A percentile compares a stretch with the other conserved stretches of the same genome.
These are phyloP conservation scores for Uropsilus gracilis DNA, from an alignment of 2,113 vertebrate species.

Conservation along the genomic window DNA sequence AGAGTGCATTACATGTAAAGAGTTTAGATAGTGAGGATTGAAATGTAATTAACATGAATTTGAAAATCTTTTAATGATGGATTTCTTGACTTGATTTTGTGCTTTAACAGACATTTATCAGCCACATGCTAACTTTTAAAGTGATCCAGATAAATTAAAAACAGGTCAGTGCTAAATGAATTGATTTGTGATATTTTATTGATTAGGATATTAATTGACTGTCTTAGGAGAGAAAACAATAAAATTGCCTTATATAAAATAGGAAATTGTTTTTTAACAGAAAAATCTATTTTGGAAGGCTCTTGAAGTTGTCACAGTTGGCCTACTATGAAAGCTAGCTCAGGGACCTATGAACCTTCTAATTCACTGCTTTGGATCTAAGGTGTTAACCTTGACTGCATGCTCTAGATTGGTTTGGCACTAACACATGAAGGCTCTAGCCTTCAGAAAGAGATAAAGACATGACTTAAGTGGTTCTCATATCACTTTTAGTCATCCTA, in stretches of 20 bases:
- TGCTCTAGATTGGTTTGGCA: not conserved
- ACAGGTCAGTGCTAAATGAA: not conserved
- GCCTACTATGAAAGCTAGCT: not conserved
- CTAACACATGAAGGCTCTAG: not conserved
- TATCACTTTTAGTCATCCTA: not conserved
- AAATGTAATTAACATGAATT: not conserved
- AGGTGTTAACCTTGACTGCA: not conserved
- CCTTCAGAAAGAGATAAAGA: not conserved
- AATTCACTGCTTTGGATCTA: not conserved
- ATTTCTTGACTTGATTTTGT: not conserved
- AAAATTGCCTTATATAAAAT: not conserved
- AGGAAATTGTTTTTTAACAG: not conserved
- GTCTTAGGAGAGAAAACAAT: slow-evolving; percentile 5
- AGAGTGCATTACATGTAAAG: slow-evolving; percentile 17
- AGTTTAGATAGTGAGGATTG: not conserved
- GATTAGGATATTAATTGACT: not conserved
- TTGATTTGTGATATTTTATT: slow-evolving; percentile 7
- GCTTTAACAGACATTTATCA: not conserved
- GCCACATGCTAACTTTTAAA: not conserved
- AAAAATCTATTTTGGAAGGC: not conserved
- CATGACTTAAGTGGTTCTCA: not conserved
- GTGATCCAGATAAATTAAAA: not conserved
- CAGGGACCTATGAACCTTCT: not conserved
- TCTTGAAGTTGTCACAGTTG: not conserved
- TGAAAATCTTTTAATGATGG: not conserved